Conservation (phyloP, 2,888 invertebrate genomes). For the Sisyra nigra region DNA sequence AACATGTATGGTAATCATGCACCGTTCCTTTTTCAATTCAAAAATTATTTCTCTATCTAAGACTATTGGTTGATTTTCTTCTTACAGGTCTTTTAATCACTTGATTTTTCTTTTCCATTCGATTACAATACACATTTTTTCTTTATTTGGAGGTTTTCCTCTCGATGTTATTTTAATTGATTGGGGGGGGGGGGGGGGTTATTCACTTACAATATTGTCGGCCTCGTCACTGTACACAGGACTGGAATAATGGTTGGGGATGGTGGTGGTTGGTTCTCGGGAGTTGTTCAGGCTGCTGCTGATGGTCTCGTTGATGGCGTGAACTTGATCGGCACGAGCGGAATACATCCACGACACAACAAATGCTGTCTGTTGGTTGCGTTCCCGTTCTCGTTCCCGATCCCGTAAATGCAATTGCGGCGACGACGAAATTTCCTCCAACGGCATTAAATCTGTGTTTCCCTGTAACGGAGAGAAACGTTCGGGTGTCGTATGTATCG, state of each 20-base stretch:
- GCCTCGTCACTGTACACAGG: constrained; percentile 16
- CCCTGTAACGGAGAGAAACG: constrained; percentile 21
- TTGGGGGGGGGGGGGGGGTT: too few species aligned
- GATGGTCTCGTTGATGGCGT: constrained; percentile 14
- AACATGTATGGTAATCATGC: too few species aligned
- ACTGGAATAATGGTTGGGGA: constrained; percentile 22
- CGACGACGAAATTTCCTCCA: background rate
- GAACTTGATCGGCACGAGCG: background rate
- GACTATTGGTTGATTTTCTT: too few species aligned
- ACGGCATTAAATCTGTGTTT: constrained; percentile 29
- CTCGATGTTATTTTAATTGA: too few species aligned
- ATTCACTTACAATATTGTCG: background rate
- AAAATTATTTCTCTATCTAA: too few species aligned
- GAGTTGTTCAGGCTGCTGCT: too few species aligned
- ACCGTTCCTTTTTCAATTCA: too few species aligned
- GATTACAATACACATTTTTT: too few species aligned
- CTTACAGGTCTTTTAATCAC: too few species aligned
- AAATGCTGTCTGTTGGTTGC: constrained; percentile 3
- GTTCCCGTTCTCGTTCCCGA: constrained; percentile 14
- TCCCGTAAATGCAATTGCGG: constrained; percentile 1
- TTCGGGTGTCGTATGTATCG: too few species aligned
- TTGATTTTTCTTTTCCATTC: too few species aligned
- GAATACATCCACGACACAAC: background rate
- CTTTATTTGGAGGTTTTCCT: too few species aligned
- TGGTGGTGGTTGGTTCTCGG: constrained; percentile 21